Conservation (phyloP, 2,888 invertebrate genomes). For the Nebria salina region DNA sequence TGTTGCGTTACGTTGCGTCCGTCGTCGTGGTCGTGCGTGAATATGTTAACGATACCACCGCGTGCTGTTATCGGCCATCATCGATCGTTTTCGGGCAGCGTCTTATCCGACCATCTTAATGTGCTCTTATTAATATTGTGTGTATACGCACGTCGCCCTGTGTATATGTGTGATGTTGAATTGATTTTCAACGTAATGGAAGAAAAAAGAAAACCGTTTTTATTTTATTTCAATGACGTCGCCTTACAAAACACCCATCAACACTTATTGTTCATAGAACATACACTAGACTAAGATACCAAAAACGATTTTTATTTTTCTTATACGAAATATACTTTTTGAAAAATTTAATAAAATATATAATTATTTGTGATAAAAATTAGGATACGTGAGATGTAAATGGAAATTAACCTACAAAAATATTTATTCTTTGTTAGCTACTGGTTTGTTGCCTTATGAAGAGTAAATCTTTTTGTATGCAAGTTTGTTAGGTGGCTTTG, state of each 20-base stretch:
- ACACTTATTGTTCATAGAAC: neutral
- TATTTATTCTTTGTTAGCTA: no score
- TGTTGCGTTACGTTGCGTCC: neutral
- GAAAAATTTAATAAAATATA: no score
- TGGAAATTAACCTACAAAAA: no score
- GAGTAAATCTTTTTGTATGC: no score
- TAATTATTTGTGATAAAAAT: no score
- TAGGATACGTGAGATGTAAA: no score
- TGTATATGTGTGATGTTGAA: constrained; percentile 4
- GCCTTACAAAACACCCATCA: neutral
- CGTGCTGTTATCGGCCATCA: constrained; percentile 11
- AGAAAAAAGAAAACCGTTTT: neutral
- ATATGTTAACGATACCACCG: constrained; percentile 31
- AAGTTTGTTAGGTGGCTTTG: no score
- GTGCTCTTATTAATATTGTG: constrained; percentile 22
- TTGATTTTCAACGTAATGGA: constrained; percentile 20
- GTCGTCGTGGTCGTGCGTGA: constrained; percentile 15
- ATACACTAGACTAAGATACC: neutral
- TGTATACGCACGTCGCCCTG: neutral
- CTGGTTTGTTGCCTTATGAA: no score
- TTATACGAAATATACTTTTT: no score
- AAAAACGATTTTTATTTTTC: no score
- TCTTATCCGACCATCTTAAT: constrained; percentile 14
- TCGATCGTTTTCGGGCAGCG: constrained; percentile 22
- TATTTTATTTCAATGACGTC: constrained; percentile 1